These are phyloP conservation scores for Columba janthina DNA, from an alignment of 2,113 vertebrate genomes.

Conservation along the genomic window DNA sequence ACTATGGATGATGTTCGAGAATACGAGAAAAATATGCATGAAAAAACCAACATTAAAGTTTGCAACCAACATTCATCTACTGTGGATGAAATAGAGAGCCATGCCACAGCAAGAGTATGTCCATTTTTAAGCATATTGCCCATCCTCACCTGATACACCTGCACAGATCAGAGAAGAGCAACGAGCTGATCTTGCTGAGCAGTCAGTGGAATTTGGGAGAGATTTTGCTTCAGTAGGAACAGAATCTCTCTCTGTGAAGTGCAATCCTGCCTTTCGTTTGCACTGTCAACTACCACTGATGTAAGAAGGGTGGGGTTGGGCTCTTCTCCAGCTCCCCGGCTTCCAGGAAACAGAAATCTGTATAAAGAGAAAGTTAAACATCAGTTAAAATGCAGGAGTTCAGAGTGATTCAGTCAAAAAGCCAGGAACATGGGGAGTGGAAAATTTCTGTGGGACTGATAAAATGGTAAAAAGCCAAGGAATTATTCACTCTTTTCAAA, in stretches of 20 bases:
- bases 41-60: conserved; percentile 99
- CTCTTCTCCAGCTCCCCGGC: background rate
- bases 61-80: conserved; percentile 92
- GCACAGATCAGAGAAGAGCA: background rate
- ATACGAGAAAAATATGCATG: conserved; percentile 98
- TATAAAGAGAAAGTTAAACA: background rate
- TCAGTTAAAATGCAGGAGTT: background rate
- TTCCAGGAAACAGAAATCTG: background rate
- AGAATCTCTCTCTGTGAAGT: background rate
- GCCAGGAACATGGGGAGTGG: conserved; percentile 56
- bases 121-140: conserved; percentile 72
- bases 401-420: conserved; percentile 42
- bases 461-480: background rate
- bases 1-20: conserved; percentile 97
- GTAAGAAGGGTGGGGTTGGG: background rate
- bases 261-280: background rate
- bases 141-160: conserved; percentile 9
- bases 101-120: conserved; percentile 96
- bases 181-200: background rate
- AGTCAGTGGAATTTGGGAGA: background rate
- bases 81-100: conserved; percentile 94
- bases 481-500: background rate
- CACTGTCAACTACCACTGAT: background rate
- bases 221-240: conserved; percentile 1
- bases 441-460: background rate